Base-by-base conservation (phyloP, 2,888 invertebrate species). In the Tetragonisca angustula region DNA sequence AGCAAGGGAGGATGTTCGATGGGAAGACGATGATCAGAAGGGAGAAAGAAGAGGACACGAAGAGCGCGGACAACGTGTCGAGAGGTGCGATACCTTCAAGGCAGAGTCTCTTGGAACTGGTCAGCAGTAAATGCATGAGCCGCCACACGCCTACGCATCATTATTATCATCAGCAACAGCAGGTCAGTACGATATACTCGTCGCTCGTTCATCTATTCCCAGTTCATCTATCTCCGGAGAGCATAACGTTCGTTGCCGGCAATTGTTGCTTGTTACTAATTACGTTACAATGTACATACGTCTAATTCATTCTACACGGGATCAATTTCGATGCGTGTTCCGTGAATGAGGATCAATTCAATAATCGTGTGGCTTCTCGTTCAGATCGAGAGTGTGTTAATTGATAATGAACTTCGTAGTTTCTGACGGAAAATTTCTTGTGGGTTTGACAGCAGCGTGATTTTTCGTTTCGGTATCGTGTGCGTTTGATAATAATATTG, bases 131-230 rank as follows among this genome's bases (percentile, higher is more conserved):
- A 91, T 92, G 93, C 87, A 93, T 94, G 91, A 91, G 92, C 76
- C 91, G 93, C 85, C 93, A 93, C 86, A 94, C 93, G 79, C 93
- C 94, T 75, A 93, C 93, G 70, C 93, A 94, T 86, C 92, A 93
- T 87, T 93, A 94, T 88, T 93, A 93, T 88, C 93, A 94, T 77
- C 94, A 94, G 75, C 94, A 93, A 84, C 94, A 93, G 90, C 93
- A 93, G 93, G 93, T 93, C 88, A 74, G 91, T 89, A 76, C 19
- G n/a, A 17, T n/a, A 13, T n/a, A 13, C 4, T 11, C 21, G 21
- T 43, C 43, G 43, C 43, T 43, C 36, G 36, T 36, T n/a, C n/a
- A n/a, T n/a, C n/a, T n/a, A n/a, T n/a, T 36, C 6, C 9, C 43
- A 43, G 13, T n/a, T 56, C 56, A n/a, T 5, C 56, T 56, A n/a